phyloP scores from a whole-genome alignment of 2,888 invertebrate species.

The Callyntrura guangdongensis region DNA sequence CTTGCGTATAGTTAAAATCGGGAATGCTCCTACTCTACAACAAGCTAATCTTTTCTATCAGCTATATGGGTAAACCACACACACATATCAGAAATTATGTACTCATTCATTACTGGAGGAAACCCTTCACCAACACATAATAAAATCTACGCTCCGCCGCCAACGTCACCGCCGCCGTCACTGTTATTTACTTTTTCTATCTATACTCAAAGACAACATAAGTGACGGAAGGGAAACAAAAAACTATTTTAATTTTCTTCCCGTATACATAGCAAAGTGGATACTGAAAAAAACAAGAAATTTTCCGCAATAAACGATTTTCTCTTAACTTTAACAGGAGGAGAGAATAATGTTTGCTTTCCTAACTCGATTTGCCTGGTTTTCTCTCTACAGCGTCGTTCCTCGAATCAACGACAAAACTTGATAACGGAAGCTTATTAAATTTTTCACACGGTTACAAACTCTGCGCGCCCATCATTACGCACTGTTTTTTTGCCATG shows the following conservation, averaged over 20 bases:
- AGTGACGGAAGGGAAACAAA: not conserved
- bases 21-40: not conserved
- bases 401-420: no score
- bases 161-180: not conserved
- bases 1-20: not conserved
- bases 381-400: no score
- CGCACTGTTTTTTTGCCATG: not conserved
- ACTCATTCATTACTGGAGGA: no score
- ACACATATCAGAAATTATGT: conserved; percentile 2
- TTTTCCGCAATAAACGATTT: not conserved
- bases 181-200: conserved; percentile 36
- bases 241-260: not conserved
- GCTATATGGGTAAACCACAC: no score
- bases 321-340: not conserved
- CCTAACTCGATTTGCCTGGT: no score
- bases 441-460: no score
- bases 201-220: not conserved
- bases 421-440: no score
- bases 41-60: not conserved
- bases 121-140: not conserved
- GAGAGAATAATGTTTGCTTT: not conserved
- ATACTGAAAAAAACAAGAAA: not conserved
- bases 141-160: not conserved
- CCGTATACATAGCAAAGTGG: not conserved
- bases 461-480: no score